A percentile compares a stretch with the other conserved stretches of the same genome.
Evolutionary conservation across 2,888 invertebrate genomes (phyloP).

Genomic region (Himalopsyche tibetana): DNA sequence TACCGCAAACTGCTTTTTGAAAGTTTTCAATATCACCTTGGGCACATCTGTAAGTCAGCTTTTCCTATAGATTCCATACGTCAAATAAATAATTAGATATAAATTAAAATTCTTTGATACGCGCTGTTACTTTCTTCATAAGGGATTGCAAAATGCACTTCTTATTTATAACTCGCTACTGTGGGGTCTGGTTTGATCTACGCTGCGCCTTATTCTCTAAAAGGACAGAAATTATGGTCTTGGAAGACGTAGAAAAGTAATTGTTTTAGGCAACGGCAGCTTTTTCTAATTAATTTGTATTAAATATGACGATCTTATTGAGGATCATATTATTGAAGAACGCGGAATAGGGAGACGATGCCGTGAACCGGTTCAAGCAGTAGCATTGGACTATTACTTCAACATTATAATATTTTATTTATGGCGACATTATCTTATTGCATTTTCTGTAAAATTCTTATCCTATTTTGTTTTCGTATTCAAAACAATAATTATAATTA

Average conservation of each 20-base stretch:
- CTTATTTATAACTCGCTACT: neutral
- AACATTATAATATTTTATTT: too few relatives aligned
- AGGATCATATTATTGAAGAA: neutral
- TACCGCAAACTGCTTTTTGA: too few relatives aligned
- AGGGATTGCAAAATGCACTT: neutral
- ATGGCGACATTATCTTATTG: too few relatives aligned
- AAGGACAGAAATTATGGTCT: neutral
- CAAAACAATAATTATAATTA: too few relatives aligned
- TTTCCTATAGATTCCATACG: conserved; percentile 11
- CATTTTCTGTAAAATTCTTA: too few relatives aligned
- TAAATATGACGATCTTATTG: conserved; percentile 10
- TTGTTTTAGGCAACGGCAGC: neutral
- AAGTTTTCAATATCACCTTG: neutral
- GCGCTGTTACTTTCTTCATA: conserved; percentile 28
- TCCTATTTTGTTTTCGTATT: too few relatives aligned
- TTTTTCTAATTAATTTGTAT: conserved; percentile 34
- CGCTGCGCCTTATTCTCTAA: conserved; percentile 4
- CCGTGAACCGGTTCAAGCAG: neutral
- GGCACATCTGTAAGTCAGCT: neutral
- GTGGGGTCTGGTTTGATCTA: conserved; percentile 16
- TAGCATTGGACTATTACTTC: neutral
- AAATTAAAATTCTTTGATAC: conserved; percentile 45
- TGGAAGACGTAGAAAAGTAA: neutral
- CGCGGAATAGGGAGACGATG: neutral
- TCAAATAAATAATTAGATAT: conserved; percentile 44